Percentiles rank a stretch among this genome's conserved stretches.
Conservation (phyloP, 2,797 vertebrate genomes). For the Hydrocynus forskahlii region DNA sequence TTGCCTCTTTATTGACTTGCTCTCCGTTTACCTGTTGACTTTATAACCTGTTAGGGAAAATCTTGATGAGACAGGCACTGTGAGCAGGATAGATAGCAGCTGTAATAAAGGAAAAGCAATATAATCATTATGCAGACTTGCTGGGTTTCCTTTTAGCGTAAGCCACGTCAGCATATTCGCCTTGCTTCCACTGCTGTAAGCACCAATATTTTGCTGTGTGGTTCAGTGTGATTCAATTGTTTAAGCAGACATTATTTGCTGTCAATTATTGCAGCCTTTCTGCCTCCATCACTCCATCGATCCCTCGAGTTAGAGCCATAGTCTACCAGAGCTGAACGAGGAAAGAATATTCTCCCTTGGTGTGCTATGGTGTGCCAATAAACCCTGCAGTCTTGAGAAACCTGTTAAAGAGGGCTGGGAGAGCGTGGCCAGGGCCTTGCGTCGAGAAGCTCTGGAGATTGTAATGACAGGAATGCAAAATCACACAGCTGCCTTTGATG, state of each 20-base stretch:
- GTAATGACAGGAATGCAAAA: conserved; percentile 71
- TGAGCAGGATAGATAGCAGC: conserved; percentile 75
- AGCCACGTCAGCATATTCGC: conserved; percentile 75
- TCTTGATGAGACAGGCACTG: conserved; percentile 59
- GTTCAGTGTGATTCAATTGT: conserved; percentile 68
- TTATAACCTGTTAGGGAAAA: conserved; percentile 56
- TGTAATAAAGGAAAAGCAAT: conserved; percentile 71
- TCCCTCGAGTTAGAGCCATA: neutral
- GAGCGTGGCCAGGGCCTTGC: conserved; percentile 49
- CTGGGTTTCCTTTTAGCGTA: conserved; percentile 65
- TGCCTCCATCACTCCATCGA: conserved; percentile 61
- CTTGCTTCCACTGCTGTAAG: conserved; percentile 66
- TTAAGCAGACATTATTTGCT: conserved; percentile 43
- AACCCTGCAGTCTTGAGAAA: conserved; percentile 59
- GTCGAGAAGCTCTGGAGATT: conserved; percentile 58
- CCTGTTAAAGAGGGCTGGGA: conserved; percentile 66
- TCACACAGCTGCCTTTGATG: conserved; percentile 74
- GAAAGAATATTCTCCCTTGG: conserved; percentile 35
- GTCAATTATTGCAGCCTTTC: conserved; percentile 63
- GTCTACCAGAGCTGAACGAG: neutral
- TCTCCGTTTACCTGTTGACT: conserved; percentile 75
- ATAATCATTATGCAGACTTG: conserved; percentile 76
- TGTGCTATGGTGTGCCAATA: conserved; percentile 53
- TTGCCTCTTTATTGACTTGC: conserved; percentile 62
- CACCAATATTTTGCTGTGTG: conserved; percentile 63